Evolutionary conservation across 1,140 invertebrate genomes (phyloP), one percentile per base, ranked within the genome.

Genomic region (Vanessa atalanta): DNA sequence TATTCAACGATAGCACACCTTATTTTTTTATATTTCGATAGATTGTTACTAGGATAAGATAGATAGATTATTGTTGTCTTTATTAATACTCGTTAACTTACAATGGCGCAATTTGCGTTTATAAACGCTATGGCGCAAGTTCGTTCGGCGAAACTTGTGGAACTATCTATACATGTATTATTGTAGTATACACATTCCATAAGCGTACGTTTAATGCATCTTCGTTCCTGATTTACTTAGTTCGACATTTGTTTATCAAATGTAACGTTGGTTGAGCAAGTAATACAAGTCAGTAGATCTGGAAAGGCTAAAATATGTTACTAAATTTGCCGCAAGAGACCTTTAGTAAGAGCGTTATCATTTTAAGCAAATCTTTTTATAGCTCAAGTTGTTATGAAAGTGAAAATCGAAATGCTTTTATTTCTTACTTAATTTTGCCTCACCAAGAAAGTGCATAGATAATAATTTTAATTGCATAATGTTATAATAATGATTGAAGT

Each of bases 71-170:
- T 75, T 64, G 23, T 75, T 68, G 72, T 74, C 69, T 66, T 76
- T 78, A 79, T 77, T 79, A 76, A 78, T 79, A 76, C 69, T 72
- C 65, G 80, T 79, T 75, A 77, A 72, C 47, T 61, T 71, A 57
- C 6, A 48, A 43, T 80, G 72, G 73, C 57, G 73, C 75, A 80
- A 77, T 70, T 68, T 69, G 16, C 64, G 69, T 51, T 47, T 78
- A 75, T 77, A 75, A 77, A 77, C 64, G 47, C 37, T 77, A 55
- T 80, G 81, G 65, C 76, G 80, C 72, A 82, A 82, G 26, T 26
- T 37, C 6, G 13, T 60, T n/a, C 57, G 12, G 48, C 9, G 4
- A 57, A 57, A 23, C 53, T 2, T 20, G 51, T 55, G 51, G 37
- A 43, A 43, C 6, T 43, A 43, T 43, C 37, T 43, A 43, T 4